Evolutionary conservation across 2,888 invertebrate genomes (phyloP), one percentile per base, ranked within the genome.

Genomic region (Drosophila suboccidentalis): DNA sequence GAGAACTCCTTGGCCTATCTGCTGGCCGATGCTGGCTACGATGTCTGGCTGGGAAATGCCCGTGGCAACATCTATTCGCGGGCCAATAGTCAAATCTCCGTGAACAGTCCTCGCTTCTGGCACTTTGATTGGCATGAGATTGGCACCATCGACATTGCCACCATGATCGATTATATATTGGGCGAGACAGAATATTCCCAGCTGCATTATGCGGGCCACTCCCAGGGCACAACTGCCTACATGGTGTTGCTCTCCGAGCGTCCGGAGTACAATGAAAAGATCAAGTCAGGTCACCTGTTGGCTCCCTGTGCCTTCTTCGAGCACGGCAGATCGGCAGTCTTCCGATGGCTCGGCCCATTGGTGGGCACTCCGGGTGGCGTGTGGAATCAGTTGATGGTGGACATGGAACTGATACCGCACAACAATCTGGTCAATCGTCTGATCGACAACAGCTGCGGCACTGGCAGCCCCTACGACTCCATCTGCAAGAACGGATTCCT

Each of bases 121-220:
- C 82, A 88, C 38, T 92, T 92, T 57, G 97, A 97, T 81, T 98
- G 96, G 94, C 97, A 98, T 89, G 97, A 99, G 92, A 97, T 98
- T 93, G 98, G 96, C 1, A 92, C 95, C 46, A 95, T 96, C 90
- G 92, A 92, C 67, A 59, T 92, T 8, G 79, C 92, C 0, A 75
- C 90, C 10, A 90, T 91, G 87, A 87, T 92, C 29, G 92, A 92
- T 63, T 91, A 81, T 32, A 89, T 92, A 4, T 51, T 87, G 13
- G 58, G 61, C 0, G 4, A 49, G 3, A 92, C 90, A 0, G 71
- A 72, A 4, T 60, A 66, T 17, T 0, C 22, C 1, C 53, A 86
- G 38, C 11, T 92, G 4, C 90, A 91, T 64, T 92, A 92, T 60
- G 84, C 77, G 11, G 92, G 91, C 0, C 92, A 92, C 63, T 92